Evolutionary conservation across 2,113 vertebrate genomes (phyloP).

Genomic region (Bubo blakistoni): DNA sequence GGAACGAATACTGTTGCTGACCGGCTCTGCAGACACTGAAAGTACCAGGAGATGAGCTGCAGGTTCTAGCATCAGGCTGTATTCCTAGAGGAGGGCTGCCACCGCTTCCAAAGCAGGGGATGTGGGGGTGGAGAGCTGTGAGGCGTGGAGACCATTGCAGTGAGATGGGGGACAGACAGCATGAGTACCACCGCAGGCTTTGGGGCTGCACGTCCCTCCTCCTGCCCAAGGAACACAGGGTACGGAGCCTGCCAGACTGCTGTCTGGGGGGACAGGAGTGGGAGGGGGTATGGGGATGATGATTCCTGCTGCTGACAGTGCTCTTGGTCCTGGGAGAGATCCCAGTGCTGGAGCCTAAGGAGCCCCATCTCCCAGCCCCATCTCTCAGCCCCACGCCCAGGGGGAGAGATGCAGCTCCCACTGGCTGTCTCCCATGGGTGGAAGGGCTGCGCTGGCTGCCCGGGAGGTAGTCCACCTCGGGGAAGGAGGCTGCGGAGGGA

Average conservation of each 20-base stretch:
- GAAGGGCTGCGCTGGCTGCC: neutral
- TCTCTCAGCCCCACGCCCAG: neutral
- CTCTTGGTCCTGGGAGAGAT: neutral
- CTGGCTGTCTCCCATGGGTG: neutral
- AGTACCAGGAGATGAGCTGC: neutral
- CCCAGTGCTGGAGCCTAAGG: neutral
- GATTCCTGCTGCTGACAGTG: neutral
- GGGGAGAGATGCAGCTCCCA: neutral
- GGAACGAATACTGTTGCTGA: neutral
- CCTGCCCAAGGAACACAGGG: neutral
- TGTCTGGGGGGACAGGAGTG: neutral
- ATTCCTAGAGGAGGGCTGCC: neutral
- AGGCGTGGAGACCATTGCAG: neutral
- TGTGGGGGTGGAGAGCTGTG: neutral
- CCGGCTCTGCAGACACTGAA: neutral
- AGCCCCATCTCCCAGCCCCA: neutral
- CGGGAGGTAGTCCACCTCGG: neutral
- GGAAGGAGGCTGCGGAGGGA: neutral
- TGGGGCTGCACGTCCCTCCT: neutral
- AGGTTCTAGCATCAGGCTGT: neutral
- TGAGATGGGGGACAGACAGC: neutral
- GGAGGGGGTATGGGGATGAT: fast-evolving
- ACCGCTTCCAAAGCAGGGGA: neutral
- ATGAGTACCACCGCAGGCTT: fast-evolving
- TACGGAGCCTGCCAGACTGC: neutral